These are phyloP conservation scores for Silurus meridionalis DNA, from an alignment of 2,113 vertebrate species.

Conservation along the genomic window DNA sequence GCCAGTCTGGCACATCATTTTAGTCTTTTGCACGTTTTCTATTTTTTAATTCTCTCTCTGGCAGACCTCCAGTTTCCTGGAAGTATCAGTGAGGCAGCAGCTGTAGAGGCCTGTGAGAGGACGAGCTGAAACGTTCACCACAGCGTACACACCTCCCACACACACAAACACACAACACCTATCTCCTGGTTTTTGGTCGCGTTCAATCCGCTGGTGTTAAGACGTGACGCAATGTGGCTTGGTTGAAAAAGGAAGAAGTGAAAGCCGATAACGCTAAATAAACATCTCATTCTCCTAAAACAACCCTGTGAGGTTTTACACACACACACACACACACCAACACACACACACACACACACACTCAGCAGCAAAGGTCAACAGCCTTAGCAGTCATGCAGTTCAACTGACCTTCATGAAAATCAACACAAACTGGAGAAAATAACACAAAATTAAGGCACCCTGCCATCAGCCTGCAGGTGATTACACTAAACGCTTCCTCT, in stretches of 20 bases:
- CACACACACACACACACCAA: not conserved
- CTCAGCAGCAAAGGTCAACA: not conserved
- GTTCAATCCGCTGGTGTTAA: not conserved
- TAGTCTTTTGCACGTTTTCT: not conserved
- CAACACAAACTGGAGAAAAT: constrained; percentile 4
- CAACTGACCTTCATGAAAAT: constrained; percentile 26
- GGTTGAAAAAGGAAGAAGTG: not conserved
- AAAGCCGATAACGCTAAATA: not conserved
- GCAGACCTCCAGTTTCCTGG: constrained; percentile 40
- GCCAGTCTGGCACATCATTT: constrained; percentile 34
- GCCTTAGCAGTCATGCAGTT: constrained; percentile 6
- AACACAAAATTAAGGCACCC: constrained; percentile 7
- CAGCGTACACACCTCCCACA: constrained; percentile 7
- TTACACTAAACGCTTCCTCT: constrained; percentile 37
- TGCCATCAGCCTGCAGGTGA: not conserved
- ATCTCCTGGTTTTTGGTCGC: not conserved
- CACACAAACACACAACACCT: constrained; percentile 1
- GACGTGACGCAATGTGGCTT: not conserved
- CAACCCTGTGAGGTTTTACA: not conserved
- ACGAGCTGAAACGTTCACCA: constrained; percentile 5
- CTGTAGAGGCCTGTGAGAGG: constrained; percentile 24
- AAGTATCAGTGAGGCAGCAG: constrained; percentile 43
- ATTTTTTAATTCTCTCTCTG: not conserved
- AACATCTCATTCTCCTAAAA: not conserved
- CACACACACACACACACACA: not conserved